These are phyloP conservation scores for Alethe diademata DNA, from an alignment of 2,113 vertebrate genomes.

Conservation along the genomic window DNA sequence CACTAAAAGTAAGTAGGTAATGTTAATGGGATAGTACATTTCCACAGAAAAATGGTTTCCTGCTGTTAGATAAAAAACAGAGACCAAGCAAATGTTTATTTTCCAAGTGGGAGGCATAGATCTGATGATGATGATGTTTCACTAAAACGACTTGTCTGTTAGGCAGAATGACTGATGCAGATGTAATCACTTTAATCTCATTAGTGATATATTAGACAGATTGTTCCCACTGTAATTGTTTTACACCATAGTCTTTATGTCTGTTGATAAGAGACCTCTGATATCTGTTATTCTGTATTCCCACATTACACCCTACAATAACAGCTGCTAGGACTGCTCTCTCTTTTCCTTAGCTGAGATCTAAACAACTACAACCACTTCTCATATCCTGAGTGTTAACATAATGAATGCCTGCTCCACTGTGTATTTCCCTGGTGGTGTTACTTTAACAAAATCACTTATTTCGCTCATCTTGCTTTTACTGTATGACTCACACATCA, in stretches of 20 bases:
- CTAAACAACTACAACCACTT: conserved; percentile 2
- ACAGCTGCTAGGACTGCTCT: not conserved
- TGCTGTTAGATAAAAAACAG: conserved; percentile 58
- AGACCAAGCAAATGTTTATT: conserved; percentile 47
- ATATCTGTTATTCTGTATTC: not conserved
- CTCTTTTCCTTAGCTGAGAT: not conserved
- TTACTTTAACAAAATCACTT: not conserved
- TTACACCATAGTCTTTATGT: conserved; percentile 1
- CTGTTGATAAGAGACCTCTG: conserved; percentile 18
- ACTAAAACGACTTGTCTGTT: conserved; percentile 32
- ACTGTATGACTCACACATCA: not conserved
- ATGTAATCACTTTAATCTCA: conserved; percentile 61
- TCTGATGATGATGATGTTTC: conserved; percentile 40
- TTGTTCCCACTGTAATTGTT: conserved; percentile 49
- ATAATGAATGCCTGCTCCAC: not conserved
- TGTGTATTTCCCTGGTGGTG: not conserved
- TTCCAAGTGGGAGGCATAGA: conserved; percentile 57
- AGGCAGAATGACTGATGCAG: conserved; percentile 53
- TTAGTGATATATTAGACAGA: conserved; percentile 32
- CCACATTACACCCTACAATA: not conserved
- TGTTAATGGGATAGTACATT: conserved; percentile 40
- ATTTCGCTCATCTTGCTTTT: not conserved
- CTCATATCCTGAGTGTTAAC: not conserved
- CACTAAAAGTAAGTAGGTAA: conserved; percentile 36
- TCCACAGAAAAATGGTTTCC: conserved; percentile 45